Evolutionary conservation across 2,113 vertebrate genomes (phyloP), one percentile per base, ranked within the genome.

Genomic region (Rhabdornis inornatus): DNA sequence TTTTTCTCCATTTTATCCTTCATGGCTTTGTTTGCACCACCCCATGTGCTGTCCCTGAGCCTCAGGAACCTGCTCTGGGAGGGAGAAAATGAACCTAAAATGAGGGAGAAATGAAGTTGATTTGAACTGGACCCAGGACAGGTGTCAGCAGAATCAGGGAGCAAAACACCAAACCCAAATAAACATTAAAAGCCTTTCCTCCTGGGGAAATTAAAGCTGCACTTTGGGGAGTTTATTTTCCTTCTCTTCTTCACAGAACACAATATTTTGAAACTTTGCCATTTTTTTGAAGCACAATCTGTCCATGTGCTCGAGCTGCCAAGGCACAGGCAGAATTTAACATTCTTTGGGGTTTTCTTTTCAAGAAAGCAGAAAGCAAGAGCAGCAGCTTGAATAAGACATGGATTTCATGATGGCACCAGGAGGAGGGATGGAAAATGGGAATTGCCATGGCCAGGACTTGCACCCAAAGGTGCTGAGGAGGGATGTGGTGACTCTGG

Each of bases 191-290:
- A 95, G 52, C 90, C 82, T 84, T 61, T 50, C 93, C 94, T 95
- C 71, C 82, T 40, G 64, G 35, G 16, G 87, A 95, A 96, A 90
- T 80, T 25, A 83, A 87, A 83, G 24, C 95, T 81, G 92, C 88
- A 82, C 86, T 94, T 90, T 47, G 69, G 88, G 82, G 83, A 95
- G 93, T 97, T 97, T 97, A 97, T 97, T 97, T 97, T 71, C 92
- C 93, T 96, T 78, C 94, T 96, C 94, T 49, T 89, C 92, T 96
- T 86, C 89, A 71, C 68, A 75, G 68, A 95, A 96, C 53, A 94
- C 92, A 96, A 94, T 95, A 96, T 97, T 96, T 96, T 97, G 96
- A 97, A 92, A 35, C 88, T 68, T 19, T 92, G 96, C 95, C 96
- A 97, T 96, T 95, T 96, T 95, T 93, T 66, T 52, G 91, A 90